These are phyloP conservation scores for Lochmaea crataegi DNA, from an alignment of 2,888 invertebrate species.

Conservation along the genomic window DNA sequence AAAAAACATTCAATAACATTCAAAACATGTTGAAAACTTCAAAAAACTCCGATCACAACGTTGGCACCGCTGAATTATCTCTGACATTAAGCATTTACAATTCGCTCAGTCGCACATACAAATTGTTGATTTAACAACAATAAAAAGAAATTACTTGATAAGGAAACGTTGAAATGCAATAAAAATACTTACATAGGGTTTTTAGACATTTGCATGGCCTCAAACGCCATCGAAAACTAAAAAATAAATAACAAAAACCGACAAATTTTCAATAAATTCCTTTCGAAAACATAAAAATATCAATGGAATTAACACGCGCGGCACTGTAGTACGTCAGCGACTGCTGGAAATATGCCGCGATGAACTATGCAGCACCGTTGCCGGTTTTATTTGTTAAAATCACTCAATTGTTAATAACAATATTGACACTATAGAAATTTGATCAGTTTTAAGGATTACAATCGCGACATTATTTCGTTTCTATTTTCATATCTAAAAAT, in stretches of 20 bases:
- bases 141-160: neutral
- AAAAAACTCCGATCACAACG: constrained; percentile 10
- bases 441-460: neutral
- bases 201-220: constrained; percentile 47
- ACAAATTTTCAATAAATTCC: constrained; percentile 29
- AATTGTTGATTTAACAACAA: constrained; percentile 35
- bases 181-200: constrained; percentile 45
- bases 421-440: neutral
- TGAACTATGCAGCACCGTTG: constrained; percentile 29
- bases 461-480: neutral
- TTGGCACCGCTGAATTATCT: constrained; percentile 17
- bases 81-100: constrained; percentile 8
- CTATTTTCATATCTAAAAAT: too few species aligned
- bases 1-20: constrained; percentile 7
- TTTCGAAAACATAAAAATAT: constrained; percentile 41
- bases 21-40: constrained; percentile 5
- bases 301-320: constrained; percentile 39
- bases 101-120: constrained; percentile 18
- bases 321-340: constrained; percentile 42
- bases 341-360: constrained; percentile 40
- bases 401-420: constrained; percentile 11
- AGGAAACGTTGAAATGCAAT: neutral
- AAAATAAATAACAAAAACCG: constrained; percentile 30
- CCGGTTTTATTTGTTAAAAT: constrained; percentile 16
- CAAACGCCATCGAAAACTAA: constrained; percentile 18